These are phyloP conservation scores for Xylota segnis DNA, from an alignment of 2,888 invertebrate species.

Conservation along the genomic window DNA sequence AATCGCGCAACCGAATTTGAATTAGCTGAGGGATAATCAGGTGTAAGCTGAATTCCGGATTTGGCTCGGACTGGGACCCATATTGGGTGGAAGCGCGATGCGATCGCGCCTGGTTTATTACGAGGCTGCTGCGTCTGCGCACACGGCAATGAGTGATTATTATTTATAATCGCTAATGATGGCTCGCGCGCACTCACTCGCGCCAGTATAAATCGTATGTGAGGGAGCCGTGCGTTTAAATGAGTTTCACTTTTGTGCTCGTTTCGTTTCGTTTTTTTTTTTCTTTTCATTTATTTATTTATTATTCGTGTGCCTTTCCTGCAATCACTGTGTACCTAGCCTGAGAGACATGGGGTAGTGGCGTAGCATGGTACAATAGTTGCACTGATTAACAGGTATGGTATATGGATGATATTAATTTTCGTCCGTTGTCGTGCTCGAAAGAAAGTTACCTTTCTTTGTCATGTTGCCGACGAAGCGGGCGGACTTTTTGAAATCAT, in stretches of 20 bases:
- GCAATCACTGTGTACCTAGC: slow-evolving; percentile 22
- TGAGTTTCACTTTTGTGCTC: slow-evolving; percentile 77
- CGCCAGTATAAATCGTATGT: slow-evolving; percentile 43
- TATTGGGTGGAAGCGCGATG: slow-evolving; percentile 57
- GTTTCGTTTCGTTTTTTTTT: slow-evolving; percentile 65
- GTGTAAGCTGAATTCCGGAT: slow-evolving; percentile 36
- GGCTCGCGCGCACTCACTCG: slow-evolving; percentile 36
- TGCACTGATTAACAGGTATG: slow-evolving; percentile 59
- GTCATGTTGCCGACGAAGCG: slow-evolving; percentile 13
- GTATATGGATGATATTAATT: slow-evolving; percentile 44
- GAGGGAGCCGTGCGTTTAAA: slow-evolving; percentile 61
- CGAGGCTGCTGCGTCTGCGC: slow-evolving; percentile 42
- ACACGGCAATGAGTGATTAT: slow-evolving; percentile 56
- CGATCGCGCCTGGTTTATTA: slow-evolving; percentile 51
- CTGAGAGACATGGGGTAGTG: slow-evolving; percentile 44
- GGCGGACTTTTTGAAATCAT: background rate
- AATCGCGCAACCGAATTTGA: slow-evolving; percentile 23
- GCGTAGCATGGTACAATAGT: slow-evolving; percentile 25
- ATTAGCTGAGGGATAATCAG: slow-evolving; percentile 44
- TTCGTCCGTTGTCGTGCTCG: slow-evolving; percentile 17
- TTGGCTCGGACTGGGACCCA: slow-evolving; percentile 45
- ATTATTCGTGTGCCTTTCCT: slow-evolving; percentile 59
- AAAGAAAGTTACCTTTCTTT: slow-evolving; percentile 57
- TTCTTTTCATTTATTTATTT: slow-evolving; percentile 55
- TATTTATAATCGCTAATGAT: slow-evolving; percentile 67